Conservation (phyloP, 2,888 invertebrate genomes). For the Conops quadrifasciatus region DNA sequence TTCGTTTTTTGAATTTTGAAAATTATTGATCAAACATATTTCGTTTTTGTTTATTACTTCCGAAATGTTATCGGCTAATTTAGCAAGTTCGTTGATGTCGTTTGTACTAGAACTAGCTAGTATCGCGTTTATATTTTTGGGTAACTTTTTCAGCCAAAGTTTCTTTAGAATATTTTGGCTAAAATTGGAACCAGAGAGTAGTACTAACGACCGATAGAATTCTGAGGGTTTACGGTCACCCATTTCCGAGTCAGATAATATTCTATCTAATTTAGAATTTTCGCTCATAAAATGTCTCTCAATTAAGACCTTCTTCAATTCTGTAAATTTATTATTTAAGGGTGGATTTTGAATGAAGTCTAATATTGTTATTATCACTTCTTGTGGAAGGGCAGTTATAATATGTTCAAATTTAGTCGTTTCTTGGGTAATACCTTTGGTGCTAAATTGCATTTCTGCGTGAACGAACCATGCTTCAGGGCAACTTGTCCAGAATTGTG, state of each 20-base stretch:
- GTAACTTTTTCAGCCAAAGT: slow-evolving; percentile 15
- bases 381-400: not conserved
- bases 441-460: not conserved
- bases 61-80: not conserved
- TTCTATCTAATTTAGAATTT: slow-evolving; percentile 4
- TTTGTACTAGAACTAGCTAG: not conserved
- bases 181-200: no score
- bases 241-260: slow-evolving; percentile 4
- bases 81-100: not conserved
- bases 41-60: slow-evolving; percentile 1
- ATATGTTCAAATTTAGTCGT: not conserved
- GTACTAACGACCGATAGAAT: no score
- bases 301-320: not conserved
- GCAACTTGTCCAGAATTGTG: no score
- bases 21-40: no score
- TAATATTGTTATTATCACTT: not conserved
- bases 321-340: not conserved
- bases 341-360: not conserved
- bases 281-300: slow-evolving; percentile 1
- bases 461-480: not conserved
- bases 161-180: not conserved
- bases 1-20: not conserved
- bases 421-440: not conserved
- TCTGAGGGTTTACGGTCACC: slow-evolving; percentile 14
- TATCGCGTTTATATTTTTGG: not conserved